phyloP scores from a whole-genome alignment of 2,888 invertebrate genomes.

The Alcis repandata region DNA sequence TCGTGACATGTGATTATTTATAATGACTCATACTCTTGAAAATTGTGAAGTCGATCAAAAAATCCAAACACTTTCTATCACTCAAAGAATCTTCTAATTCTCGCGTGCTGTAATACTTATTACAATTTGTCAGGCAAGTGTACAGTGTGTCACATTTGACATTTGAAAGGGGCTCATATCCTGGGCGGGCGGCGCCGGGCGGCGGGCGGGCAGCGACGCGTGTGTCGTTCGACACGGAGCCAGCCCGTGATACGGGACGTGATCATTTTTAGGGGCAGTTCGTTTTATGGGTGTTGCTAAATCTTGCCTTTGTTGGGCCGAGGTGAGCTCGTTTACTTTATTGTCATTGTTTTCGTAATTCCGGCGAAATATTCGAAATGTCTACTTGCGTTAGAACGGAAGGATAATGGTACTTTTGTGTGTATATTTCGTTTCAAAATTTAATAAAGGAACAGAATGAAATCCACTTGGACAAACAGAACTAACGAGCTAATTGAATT shows the following conservation, averaged over 20 bases:
- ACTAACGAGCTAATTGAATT: too few relatives aligned
- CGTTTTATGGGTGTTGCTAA: conserved; percentile 41
- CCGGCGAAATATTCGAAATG: neutral
- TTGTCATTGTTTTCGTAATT: conserved; percentile 19
- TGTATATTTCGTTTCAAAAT: neutral
- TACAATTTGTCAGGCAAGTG: neutral
- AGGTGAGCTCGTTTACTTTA: conserved; percentile 22
- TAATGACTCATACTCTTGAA: too few relatives aligned
- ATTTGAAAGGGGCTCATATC: conserved; percentile 60
- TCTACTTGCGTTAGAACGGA: neutral
- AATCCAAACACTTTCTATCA: too few relatives aligned
- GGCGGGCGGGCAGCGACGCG: neutral
- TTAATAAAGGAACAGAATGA: too few relatives aligned
- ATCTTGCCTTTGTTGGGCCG: conserved; percentile 29
- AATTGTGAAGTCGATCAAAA: too few relatives aligned
- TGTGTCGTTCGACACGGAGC: conserved; percentile 49
- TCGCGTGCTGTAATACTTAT: neutral
- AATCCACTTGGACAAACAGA: too few relatives aligned
- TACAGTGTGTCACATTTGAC: conserved; percentile 45
- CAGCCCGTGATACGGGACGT: conserved; percentile 58
- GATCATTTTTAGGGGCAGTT: conserved; percentile 59
- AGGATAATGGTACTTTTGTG: neutral
- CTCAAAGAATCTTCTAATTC: too few relatives aligned
- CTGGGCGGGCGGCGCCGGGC: conserved; percentile 29
- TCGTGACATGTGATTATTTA: too few relatives aligned